Conservation (phyloP, 2,113 vertebrate genomes). For the Limanda limanda region DNA sequence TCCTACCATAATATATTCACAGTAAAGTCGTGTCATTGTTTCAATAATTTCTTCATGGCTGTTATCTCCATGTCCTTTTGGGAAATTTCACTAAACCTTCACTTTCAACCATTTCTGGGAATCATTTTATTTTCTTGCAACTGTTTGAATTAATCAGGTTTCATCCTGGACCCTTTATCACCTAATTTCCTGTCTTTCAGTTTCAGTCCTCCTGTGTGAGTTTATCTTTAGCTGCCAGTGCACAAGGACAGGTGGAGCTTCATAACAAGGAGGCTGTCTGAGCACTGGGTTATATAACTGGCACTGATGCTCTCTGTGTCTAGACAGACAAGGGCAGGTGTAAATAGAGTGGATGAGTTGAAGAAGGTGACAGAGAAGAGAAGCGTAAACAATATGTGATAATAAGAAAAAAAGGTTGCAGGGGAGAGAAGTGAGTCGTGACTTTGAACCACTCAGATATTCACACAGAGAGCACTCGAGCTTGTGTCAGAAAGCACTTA, state of each 20-base stretch:
- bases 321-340: constrained; percentile 41
- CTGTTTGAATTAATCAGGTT: not conserved
- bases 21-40: constrained; percentile 10
- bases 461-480: constrained; percentile 58
- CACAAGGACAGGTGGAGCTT: constrained; percentile 40
- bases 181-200: constrained; percentile 3
- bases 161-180: not conserved
- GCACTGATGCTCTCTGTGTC: constrained; percentile 41
- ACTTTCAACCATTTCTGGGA: not conserved
- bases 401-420: not conserved
- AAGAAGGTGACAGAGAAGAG: constrained; percentile 24
- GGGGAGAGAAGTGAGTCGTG: constrained; percentile 20
- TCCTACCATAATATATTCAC: constrained; percentile 11
- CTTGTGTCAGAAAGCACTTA: constrained; percentile 71
- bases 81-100: not conserved
- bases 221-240: not conserved
- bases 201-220: constrained; percentile 1
- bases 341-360: constrained; percentile 35
- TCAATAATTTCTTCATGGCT: constrained; percentile 7
- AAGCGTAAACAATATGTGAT: constrained; percentile 7
- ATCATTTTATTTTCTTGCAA: not conserved
- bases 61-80: constrained; percentile 13
- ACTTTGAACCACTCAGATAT: constrained; percentile 64
- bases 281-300: constrained; percentile 41
- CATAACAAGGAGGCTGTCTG: constrained; percentile 4